These are phyloP conservation scores for Ophiothrix spiculata DNA, from an alignment of 35 echinoderm and acorn worm genomes.

Conservation along the genomic window DNA sequence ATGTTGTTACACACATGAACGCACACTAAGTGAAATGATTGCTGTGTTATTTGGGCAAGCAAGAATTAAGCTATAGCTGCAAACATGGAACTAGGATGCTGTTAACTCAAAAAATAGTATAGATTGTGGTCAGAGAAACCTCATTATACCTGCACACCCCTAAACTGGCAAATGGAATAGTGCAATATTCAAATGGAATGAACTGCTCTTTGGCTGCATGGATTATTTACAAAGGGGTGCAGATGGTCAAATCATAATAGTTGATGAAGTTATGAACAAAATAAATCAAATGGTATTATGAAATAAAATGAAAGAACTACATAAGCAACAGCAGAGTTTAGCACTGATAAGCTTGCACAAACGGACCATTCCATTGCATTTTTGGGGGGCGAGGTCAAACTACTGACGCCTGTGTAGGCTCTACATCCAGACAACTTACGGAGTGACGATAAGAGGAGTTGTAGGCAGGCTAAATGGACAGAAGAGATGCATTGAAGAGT, in stretches of 20 bases:
- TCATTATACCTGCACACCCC: neutral
- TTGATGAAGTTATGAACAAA: too few relatives aligned
- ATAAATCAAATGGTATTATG: too few relatives aligned
- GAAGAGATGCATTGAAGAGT: conserved; percentile 34
- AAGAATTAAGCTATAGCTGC: too few relatives aligned
- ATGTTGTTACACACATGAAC: too few relatives aligned
- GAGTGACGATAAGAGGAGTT: conserved; percentile 62
- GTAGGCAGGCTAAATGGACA: conserved; percentile 60
- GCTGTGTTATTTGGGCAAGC: too few relatives aligned
- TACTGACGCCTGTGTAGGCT: neutral
- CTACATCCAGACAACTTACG: conserved; percentile 62
- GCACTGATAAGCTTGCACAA: neutral
- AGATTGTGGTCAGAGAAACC: too few relatives aligned
- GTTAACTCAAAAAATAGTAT: too few relatives aligned
- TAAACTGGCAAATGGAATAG: neutral
- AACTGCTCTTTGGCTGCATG: too few relatives aligned
- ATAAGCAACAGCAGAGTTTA: neutral
- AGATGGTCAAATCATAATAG: too few relatives aligned
- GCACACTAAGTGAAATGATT: too few relatives aligned
- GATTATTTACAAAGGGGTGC: neutral
- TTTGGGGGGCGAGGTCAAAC: neutral
- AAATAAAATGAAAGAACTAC: too few relatives aligned
- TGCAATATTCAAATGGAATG: neutral
- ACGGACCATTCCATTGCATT: conserved; percentile 9
- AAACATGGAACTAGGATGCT: too few relatives aligned